Evolutionary conservation across 2,888 invertebrate species (phyloP).

Genomic region (Andrena chrysosceles): DNA sequence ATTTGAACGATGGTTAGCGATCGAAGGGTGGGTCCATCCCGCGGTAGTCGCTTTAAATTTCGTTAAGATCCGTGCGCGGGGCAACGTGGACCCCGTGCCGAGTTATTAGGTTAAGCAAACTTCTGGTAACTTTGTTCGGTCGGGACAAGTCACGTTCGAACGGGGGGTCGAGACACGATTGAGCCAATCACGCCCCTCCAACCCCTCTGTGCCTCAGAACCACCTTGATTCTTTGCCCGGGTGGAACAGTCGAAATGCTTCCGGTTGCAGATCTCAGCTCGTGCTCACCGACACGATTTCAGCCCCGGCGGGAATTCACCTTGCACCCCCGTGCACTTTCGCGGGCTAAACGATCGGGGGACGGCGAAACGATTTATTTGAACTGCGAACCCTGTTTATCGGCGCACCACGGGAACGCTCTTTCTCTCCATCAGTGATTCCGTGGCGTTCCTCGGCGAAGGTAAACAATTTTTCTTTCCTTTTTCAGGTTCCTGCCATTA

Average conservation of each 20-base stretch:
- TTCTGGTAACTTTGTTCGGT: constrained; percentile 76
- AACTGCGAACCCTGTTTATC: constrained; percentile 7
- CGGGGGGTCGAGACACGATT: constrained; percentile 48
- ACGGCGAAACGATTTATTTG: constrained; percentile 25
- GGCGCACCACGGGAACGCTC: background rate
- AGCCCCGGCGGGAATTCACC: background rate
- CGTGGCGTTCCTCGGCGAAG: background rate
- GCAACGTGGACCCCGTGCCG: constrained; percentile 14
- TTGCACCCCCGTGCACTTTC: constrained; percentile 11
- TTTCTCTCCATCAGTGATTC: background rate
- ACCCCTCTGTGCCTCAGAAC: background rate
- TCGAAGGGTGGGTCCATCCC: background rate
- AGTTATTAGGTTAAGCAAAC: constrained; percentile 78
- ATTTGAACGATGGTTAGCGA: no score
- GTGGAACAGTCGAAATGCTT: constrained; percentile 49
- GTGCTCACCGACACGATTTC: constrained; percentile 42
- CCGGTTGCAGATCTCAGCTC: constrained; percentile 47
- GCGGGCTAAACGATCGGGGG: constrained; percentile 13
- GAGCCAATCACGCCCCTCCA: constrained; percentile 54
- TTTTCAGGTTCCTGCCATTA: no score
- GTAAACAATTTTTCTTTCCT: no score
- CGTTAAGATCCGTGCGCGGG: constrained; percentile 39
- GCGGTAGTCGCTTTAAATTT: constrained; percentile 46
- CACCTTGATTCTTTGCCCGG: constrained; percentile 57
- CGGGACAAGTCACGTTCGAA: constrained; percentile 68